phyloP scores from a whole-genome alignment of 1,140 invertebrate species.

The Drosophila oshimai region DNA sequence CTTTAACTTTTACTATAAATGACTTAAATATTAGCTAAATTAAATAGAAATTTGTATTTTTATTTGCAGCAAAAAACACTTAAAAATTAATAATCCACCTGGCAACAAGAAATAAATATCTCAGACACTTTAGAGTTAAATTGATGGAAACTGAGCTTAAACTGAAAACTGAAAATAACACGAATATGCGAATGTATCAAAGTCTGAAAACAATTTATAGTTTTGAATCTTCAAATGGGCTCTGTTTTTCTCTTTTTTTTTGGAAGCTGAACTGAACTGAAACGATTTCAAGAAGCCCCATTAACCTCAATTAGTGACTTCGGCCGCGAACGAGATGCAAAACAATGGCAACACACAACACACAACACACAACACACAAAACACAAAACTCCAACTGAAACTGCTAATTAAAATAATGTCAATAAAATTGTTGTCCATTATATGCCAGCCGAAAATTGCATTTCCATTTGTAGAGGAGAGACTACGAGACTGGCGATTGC shows the following conservation, averaged over 20 bases:
- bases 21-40: too few species aligned
- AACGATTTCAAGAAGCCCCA: constrained; percentile 77
- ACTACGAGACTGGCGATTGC: too few species aligned
- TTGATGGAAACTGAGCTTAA: constrained; percentile 13
- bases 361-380: background rate
- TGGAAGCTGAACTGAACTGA: constrained; percentile 48
- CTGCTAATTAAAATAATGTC: constrained; percentile 81
- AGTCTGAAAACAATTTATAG: constrained; percentile 35
- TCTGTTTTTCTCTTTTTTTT: too few species aligned
- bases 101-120: constrained; percentile 2
- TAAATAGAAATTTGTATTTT: too few species aligned
- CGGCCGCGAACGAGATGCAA: constrained; percentile 41
- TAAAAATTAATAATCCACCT: constrained; percentile 17
- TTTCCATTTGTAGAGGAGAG: too few species aligned
- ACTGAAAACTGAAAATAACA: background rate
- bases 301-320: constrained; percentile 81
- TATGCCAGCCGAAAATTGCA: constrained; percentile 73
- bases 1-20: too few species aligned
- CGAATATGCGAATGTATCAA: constrained; percentile 27
- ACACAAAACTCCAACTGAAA: constrained; percentile 23
- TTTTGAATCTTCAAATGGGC: constrained; percentile 25
- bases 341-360: constrained; percentile 31
- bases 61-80: background rate
- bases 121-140: constrained; percentile 20
- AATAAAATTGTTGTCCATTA: constrained; percentile 82